Evolutionary conservation across 2,797 vertebrate species (phyloP).

Genomic region (Echiichthys vipera): DNA sequence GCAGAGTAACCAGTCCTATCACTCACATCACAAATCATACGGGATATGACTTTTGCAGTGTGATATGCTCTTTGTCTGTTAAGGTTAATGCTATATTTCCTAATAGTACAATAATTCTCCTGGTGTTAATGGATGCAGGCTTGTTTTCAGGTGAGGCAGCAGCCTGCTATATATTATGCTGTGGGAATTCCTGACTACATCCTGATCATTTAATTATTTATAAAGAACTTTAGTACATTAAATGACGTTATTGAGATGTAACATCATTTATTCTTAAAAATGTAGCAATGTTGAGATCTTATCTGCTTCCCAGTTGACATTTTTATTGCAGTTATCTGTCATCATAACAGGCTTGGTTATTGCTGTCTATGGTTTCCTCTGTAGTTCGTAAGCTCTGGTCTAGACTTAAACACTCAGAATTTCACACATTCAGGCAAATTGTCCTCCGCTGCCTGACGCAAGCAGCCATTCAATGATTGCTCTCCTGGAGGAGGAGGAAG

Average conservation of each 20-base stretch:
- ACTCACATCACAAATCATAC: background rate
- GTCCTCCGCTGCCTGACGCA: conserved; percentile 39
- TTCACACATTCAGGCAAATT: conserved; percentile 16
- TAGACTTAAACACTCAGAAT: background rate
- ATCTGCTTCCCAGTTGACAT: background rate
- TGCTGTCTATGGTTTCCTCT: background rate
- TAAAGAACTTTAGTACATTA: background rate
- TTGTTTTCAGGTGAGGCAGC: background rate
- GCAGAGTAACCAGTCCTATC: background rate
- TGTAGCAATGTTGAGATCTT: no score
- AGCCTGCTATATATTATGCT: no score
- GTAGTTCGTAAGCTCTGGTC: conserved; percentile 4
- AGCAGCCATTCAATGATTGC: conserved; percentile 44
- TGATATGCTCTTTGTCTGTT: background rate
- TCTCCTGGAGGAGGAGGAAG: conserved; percentile 32
- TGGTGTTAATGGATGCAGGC: background rate
- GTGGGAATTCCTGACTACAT: background rate
- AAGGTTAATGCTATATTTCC: background rate
- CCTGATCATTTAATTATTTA: background rate
- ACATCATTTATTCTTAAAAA: background rate
- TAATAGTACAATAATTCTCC: background rate
- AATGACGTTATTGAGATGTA: background rate
- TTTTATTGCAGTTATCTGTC: background rate
- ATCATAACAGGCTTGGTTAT: background rate
- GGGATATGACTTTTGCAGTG: background rate